phyloP scores from a whole-genome alignment of 1,140 invertebrate species.

The Cotesia glomerata region DNA sequence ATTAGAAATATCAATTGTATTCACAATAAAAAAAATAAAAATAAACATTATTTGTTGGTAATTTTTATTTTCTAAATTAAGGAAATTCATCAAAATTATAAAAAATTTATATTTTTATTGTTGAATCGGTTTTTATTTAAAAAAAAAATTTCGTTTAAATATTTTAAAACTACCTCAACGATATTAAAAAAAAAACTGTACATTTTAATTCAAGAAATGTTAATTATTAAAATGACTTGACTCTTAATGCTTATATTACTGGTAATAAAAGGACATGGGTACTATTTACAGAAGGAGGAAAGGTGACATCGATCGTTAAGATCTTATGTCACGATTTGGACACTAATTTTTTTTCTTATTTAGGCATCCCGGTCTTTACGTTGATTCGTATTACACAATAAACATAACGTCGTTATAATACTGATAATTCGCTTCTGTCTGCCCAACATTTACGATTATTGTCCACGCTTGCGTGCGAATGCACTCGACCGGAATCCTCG shows the following conservation, averaged over 20 bases:
- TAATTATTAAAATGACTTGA: no score
- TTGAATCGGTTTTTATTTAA: no score
- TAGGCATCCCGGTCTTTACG: not conserved
- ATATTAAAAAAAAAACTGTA: no score
- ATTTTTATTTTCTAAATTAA: no score
- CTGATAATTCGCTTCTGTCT: conserved; percentile 9
- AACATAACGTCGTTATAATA: not conserved
- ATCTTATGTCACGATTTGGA: conserved; percentile 5
- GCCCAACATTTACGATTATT: not conserved
- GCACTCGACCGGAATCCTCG: conserved; percentile 1
- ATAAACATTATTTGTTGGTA: no score
- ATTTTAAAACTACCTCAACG: no score
- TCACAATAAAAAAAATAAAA: no score
- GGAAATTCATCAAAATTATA: no score
- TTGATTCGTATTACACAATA: not conserved
- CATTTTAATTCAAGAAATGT: no score
- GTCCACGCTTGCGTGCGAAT: conserved; percentile 8
- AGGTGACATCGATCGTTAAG: not conserved
- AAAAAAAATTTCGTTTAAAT: no score
- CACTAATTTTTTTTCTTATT: not conserved
- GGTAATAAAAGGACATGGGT: not conserved
- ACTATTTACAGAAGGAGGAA: not conserved
- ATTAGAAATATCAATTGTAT: no score
- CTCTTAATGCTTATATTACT: not conserved
- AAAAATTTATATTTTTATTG: no score